Evolutionary conservation across 1,140 invertebrate species (phyloP).

Genomic region (Sogatella furcifera): DNA sequence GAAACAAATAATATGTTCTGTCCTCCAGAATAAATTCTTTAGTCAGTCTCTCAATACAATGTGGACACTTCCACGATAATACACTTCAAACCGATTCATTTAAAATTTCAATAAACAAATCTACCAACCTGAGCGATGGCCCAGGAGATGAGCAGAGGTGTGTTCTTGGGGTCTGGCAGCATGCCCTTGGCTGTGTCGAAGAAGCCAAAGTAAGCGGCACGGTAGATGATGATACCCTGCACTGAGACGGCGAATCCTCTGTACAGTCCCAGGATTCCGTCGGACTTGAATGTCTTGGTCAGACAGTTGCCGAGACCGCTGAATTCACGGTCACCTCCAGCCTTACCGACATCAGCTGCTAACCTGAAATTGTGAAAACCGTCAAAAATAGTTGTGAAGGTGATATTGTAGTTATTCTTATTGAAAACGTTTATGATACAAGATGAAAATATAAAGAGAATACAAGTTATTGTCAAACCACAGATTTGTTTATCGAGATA

Average conservation of each 20-base stretch:
- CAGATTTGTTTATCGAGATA: too few relatives aligned
- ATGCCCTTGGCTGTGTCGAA: conserved; percentile 87
- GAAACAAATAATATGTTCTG: too few relatives aligned
- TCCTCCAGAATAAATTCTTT: too few relatives aligned
- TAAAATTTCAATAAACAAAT: not conserved
- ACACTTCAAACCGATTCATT: too few relatives aligned
- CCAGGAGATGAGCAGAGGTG: conserved; percentile 65
- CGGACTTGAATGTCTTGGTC: conserved; percentile 68
- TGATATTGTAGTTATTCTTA: too few relatives aligned
- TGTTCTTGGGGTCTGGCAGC: conserved; percentile 71
- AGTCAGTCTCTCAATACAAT: too few relatives aligned
- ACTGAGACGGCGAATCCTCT: conserved; percentile 86
- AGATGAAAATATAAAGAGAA: too few relatives aligned
- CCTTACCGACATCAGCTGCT: conserved; percentile 75
- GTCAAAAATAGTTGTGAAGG: too few relatives aligned
- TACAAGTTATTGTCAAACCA: too few relatives aligned
- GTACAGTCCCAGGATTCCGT: conserved; percentile 75
- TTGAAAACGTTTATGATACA: too few relatives aligned
- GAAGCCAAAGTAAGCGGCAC: conserved; percentile 87
- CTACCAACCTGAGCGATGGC: conserved; percentile 61
- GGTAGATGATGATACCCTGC: conserved; percentile 76
- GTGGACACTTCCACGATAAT: too few relatives aligned
- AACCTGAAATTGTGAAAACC: conserved; percentile 39
- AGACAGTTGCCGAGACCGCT: conserved; percentile 74
- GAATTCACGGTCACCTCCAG: conserved; percentile 58